Evolutionary conservation across 1,140 invertebrate genomes (phyloP).

Genomic region (Drosophila parvula): DNA sequence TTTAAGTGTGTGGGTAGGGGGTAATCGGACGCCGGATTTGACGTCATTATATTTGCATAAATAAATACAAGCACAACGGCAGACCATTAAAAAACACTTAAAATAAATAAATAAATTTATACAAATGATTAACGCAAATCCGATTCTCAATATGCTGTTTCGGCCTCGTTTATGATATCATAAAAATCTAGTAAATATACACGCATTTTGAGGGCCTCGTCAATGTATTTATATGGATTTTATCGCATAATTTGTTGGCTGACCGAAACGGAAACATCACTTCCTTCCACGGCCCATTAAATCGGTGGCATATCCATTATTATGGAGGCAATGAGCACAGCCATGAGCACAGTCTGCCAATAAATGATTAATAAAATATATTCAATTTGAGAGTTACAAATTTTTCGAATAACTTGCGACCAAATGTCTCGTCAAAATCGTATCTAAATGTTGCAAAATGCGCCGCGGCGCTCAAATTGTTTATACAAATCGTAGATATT

Average conservation of each 20-base stretch:
- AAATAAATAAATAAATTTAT: slow-evolving; percentile 53
- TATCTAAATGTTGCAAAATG: slow-evolving; percentile 42
- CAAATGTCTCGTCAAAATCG: slow-evolving; percentile 26
- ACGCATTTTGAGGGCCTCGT: slow-evolving; percentile 29
- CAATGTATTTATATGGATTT: slow-evolving; percentile 52
- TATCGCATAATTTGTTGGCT: slow-evolving; percentile 75
- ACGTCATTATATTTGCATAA: slow-evolving; percentile 77
- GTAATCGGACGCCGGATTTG: slow-evolving; percentile 52
- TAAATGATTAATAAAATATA: not conserved
- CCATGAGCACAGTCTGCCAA: slow-evolving; percentile 6
- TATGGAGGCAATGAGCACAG: slow-evolving; percentile 13
- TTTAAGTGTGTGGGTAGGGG: not conserved
- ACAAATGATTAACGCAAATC: slow-evolving; percentile 52
- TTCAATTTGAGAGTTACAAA: not conserved
- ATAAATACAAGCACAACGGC: slow-evolving; percentile 57
- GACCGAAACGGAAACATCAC: slow-evolving; percentile 37
- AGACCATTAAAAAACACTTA: slow-evolving; percentile 66
- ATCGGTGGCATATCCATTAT: slow-evolving; percentile 24
- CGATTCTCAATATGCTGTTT: slow-evolving; percentile 36
- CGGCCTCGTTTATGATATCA: slow-evolving; percentile 49
- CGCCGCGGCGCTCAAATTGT: slow-evolving; percentile 55
- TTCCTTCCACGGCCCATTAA: slow-evolving; percentile 40
- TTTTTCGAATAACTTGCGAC: not conserved
- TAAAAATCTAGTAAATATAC: slow-evolving; percentile 56
- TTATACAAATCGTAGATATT: slow-evolving; percentile 63